Evolutionary conservation across 2,113 vertebrate genomes (phyloP).

Genomic region (Rhodinocichla rosea): DNA sequence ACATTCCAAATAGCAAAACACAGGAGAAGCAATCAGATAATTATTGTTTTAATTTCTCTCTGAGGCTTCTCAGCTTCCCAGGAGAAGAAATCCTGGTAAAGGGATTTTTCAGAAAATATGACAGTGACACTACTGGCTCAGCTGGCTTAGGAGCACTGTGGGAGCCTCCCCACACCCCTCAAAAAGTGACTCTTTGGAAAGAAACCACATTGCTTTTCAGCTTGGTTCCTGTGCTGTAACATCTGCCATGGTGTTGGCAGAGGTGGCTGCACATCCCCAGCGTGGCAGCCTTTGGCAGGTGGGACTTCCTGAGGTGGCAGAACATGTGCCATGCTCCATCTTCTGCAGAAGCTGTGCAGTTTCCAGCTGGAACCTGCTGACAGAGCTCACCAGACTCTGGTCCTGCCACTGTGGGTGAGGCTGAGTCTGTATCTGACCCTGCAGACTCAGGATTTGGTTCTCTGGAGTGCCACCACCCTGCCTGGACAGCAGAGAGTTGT

Average conservation of each 20-base stretch:
- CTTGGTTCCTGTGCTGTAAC: neutral
- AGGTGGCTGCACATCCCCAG: neutral
- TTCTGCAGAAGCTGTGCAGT: neutral
- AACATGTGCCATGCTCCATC: accelerated
- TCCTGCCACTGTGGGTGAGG: neutral
- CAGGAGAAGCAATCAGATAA: no score
- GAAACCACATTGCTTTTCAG: neutral
- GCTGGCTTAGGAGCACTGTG: accelerated
- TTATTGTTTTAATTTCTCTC: no score
- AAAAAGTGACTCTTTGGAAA: neutral
- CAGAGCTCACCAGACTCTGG: neutral
- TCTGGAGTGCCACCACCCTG: neutral
- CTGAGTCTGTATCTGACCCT: neutral
- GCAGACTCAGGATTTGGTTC: neutral
- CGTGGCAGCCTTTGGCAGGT: neutral
- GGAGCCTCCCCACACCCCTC: neutral
- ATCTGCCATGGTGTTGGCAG: neutral
- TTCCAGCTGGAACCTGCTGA: neutral
- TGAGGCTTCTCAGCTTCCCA: no score
- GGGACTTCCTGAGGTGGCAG: neutral
- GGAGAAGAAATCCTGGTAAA: no score
- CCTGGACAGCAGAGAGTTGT: neutral
- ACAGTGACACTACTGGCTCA: neutral
- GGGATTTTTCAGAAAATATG: no score
- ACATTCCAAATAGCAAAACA: no score